Evolutionary conservation across 92 coral and sea anemone species (phyloP).

Genomic region (Zoanthus gigantus): DNA sequence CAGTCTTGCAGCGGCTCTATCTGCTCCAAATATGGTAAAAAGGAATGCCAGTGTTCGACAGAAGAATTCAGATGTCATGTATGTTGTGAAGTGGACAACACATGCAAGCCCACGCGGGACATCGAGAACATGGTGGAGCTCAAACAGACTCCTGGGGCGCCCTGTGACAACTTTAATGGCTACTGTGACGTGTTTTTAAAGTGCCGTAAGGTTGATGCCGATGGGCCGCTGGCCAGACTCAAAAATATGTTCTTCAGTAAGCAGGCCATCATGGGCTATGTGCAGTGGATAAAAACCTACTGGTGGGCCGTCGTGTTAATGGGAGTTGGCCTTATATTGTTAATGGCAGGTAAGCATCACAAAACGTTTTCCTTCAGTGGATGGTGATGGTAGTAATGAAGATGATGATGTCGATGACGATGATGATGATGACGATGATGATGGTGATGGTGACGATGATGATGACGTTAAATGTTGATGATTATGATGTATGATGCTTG

Average conservation of each 20-base stretch:
- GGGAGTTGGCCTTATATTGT: slow-evolving; percentile 87
- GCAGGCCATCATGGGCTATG: slow-evolving; percentile 82
- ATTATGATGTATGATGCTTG: too few relatives aligned
- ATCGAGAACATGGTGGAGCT: slow-evolving; percentile 24
- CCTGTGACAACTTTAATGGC: slow-evolving; percentile 92
- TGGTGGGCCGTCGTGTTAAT: slow-evolving; percentile 99
- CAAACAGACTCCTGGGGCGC: slow-evolving; percentile 86
- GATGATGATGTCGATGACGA: too few relatives aligned
- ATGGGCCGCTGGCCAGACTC: slow-evolving; percentile 93
- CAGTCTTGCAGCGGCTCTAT: slow-evolving; percentile 92
- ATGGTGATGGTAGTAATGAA: neutral
- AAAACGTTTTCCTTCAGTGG: neutral
- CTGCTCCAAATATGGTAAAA: slow-evolving; percentile 59
- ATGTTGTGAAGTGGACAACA: slow-evolving; percentile 71
- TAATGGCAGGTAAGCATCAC: slow-evolving; percentile 90
- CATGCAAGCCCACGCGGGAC: slow-evolving; percentile 67
- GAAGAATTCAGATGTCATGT: slow-evolving; percentile 73
- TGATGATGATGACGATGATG: too few relatives aligned
- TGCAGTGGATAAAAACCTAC: slow-evolving; percentile 88
- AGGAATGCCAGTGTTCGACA: slow-evolving; percentile 84
- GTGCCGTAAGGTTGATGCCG: slow-evolving; percentile 97
- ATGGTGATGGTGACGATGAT: too few relatives aligned
- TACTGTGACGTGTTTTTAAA: slow-evolving; percentile 95
- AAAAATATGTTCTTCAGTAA: slow-evolving; percentile 92
- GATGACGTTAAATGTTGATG: too few relatives aligned